These are phyloP conservation scores for Sthenelais limicola DNA, from an alignment of 2,888 invertebrate species.

Conservation along the genomic window DNA sequence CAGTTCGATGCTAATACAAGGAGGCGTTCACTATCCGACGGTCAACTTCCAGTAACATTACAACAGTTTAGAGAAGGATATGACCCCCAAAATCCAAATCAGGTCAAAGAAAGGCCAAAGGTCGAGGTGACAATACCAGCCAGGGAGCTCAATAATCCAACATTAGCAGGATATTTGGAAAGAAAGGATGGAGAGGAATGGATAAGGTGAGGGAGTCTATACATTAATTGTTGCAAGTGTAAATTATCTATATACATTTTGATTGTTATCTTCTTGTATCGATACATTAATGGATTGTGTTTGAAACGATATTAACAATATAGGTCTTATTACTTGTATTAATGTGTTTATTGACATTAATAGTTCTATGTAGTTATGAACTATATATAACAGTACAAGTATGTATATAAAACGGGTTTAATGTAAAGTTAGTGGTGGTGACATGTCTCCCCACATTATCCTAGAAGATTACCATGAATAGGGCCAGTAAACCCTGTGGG, in stretches of 20 bases:
- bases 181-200: neutral
- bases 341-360: neutral
- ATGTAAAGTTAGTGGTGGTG: no score
- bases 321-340: neutral
- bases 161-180: conserved; percentile 13
- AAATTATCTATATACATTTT: neutral
- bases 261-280: neutral
- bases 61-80: neutral
- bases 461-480: no score
- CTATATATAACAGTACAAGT: no score
- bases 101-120: conserved; percentile 13
- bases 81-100: neutral
- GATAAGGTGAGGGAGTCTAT: conserved; percentile 30
- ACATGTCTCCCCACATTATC: no score
- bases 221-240: no score
- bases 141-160: conserved; percentile 8
- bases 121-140: conserved; percentile 20
- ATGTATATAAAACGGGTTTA: no score
- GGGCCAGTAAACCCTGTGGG: no score
- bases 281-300: no score
- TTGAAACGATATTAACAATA: neutral
- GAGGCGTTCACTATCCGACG: conserved; percentile 29
- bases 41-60: conserved; percentile 20
- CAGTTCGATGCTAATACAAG: neutral
- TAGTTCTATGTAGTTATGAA: neutral